Conservation (phyloP, 2,113 vertebrate species). For the Gymnobelideus leadbeateri region DNA sequence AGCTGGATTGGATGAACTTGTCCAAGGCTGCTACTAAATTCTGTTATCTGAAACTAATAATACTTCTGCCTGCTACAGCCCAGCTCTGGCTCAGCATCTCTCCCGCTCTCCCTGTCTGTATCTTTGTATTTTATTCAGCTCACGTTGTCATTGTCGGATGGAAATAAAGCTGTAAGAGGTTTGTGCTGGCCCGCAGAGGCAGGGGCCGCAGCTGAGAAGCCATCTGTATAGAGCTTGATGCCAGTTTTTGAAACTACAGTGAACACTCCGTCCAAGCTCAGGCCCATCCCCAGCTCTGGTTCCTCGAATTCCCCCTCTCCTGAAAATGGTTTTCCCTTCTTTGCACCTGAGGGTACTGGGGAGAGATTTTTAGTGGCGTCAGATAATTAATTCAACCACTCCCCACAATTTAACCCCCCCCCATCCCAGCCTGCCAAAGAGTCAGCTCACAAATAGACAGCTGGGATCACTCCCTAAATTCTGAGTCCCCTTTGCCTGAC, state of each 20-base stretch:
- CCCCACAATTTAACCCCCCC: neutral
- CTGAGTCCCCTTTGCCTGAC: constrained; percentile 1
- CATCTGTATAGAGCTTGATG: constrained; percentile 32
- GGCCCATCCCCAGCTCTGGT: neutral
- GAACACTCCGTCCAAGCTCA: constrained; percentile 27
- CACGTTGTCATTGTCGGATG: neutral
- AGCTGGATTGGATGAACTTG: neutral
- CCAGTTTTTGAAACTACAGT: constrained; percentile 40
- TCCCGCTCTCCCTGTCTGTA: neutral
- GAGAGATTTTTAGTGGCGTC: neutral
- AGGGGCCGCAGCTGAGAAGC: neutral
- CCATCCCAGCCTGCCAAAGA: neutral
- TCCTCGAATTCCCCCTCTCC: neutral
- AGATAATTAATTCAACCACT: neutral
- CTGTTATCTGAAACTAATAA: neutral
- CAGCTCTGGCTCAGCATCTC: constrained; percentile 3
- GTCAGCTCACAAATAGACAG: neutral
- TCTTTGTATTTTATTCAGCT: constrained; percentile 20
- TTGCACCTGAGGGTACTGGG: neutral
- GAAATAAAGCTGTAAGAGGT: constrained; percentile 24
- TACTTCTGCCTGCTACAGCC: neutral
- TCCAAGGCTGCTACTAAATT: neutral
- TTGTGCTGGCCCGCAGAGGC: constrained; percentile 44
- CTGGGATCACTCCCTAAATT: neutral
- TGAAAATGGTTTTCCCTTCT: neutral